Evolutionary conservation across 92 coral and sea anemone genomes (phyloP).

Genomic region (Zoanthus sociatus): DNA sequence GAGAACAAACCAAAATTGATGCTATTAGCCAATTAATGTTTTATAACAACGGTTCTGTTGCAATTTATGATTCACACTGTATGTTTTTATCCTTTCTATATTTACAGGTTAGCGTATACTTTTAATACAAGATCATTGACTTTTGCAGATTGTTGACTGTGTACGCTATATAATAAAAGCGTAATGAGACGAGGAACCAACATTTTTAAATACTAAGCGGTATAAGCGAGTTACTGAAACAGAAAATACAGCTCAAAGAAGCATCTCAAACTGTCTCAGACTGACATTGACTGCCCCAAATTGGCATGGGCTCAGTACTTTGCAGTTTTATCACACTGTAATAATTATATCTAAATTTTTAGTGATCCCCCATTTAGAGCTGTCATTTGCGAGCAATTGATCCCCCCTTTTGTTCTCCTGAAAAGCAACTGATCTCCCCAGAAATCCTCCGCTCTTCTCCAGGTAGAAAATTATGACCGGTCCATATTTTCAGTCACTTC

Average conservation of each 20-base stretch:
- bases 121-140: not conserved
- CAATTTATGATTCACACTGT: not conserved
- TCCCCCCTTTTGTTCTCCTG: too few species aligned
- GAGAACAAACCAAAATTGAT: not conserved
- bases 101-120: not conserved
- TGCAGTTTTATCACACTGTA: not conserved
- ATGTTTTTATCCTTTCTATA: too few species aligned
- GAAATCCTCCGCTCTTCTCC: too few species aligned
- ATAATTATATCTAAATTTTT: too few species aligned
- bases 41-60: not conserved
- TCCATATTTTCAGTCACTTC: too few species aligned
- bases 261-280: too few species aligned
- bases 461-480: too few species aligned
- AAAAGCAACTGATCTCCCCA: not conserved
- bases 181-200: not conserved
- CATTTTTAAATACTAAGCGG: not conserved
- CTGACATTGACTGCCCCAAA: too few species aligned
- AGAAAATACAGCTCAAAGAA: too few species aligned
- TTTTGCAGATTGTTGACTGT: not conserved
- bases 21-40: not conserved
- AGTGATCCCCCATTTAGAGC: not conserved
- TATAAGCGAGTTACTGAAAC: too few species aligned
- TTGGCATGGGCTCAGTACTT: not conserved
- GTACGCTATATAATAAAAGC: not conserved
- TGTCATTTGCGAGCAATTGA: not conserved